Conservation (phyloP, 2,113 vertebrate species). For the Hypanus sabinus region DNA sequence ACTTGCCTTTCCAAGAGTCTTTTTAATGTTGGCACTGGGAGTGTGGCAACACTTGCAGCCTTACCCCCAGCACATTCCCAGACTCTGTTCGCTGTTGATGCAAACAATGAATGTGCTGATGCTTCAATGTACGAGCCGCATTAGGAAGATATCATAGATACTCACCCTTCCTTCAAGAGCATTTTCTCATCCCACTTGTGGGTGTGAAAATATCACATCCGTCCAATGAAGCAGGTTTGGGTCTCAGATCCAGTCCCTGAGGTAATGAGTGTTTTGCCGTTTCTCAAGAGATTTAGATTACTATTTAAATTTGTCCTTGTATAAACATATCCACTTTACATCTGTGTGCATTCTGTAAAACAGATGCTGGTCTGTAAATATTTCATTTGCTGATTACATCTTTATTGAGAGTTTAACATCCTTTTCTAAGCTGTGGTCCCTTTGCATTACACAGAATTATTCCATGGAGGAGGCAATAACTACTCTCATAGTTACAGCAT, state of each 20-base stretch:
- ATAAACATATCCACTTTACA: not conserved
- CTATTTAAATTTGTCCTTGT: not conserved
- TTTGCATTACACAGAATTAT: not conserved
- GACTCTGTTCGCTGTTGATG: too few species aligned
- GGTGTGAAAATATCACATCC: too few species aligned
- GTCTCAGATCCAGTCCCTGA: not conserved
- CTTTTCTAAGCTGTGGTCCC: not conserved
- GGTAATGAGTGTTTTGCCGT: not conserved
- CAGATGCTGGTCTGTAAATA: slow-evolving; percentile 15
- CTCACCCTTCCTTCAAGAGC: too few species aligned
- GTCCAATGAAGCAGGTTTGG: not conserved
- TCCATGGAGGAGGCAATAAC: not conserved
- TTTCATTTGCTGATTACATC: slow-evolving; percentile 7
- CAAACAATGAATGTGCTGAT: too few species aligned
- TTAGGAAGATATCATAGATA: too few species aligned
- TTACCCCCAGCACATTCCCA: too few species aligned
- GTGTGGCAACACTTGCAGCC: too few species aligned
- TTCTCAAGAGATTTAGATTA: slow-evolving; percentile 8
- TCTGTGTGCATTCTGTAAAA: not conserved
- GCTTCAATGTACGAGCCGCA: too few species aligned
- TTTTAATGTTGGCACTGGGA: too few species aligned
- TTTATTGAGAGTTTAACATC: not conserved
- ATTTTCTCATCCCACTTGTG: too few species aligned
- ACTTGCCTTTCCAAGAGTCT: too few species aligned
- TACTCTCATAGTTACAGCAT: not conserved